These are phyloP conservation scores for Rafetus swinhoei DNA, from an alignment of 2,113 vertebrate genomes.

Conservation along the genomic window DNA sequence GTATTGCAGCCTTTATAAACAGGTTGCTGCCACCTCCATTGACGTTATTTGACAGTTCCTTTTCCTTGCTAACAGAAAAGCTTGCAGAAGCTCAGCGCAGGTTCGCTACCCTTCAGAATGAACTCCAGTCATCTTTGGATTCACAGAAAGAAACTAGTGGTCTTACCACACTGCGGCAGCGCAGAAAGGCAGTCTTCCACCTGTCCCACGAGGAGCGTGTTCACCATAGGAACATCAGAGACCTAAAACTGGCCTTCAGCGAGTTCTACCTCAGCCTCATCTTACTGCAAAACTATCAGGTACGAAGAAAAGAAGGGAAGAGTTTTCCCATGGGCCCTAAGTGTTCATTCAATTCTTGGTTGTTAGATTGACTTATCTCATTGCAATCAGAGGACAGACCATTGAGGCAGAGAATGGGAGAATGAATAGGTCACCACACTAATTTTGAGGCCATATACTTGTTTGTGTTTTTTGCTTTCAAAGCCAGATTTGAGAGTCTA, in stretches of 20 bases:
- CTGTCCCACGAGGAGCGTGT: conserved; percentile 96
- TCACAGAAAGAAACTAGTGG: conserved; percentile 91
- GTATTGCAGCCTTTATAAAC: neutral
- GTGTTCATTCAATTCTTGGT: neutral
- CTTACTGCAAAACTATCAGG: conserved; percentile 99
- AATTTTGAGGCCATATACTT: neutral
- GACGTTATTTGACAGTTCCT: neutral
- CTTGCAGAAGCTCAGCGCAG: conserved; percentile 95
- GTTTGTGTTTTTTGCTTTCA: neutral
- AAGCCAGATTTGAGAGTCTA: neutral
- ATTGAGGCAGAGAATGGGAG: rapidly evolving
- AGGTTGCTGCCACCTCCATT: rapidly evolving
- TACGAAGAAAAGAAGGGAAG: conserved; percentile 23
- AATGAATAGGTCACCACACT: neutral
- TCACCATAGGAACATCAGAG: conserved; percentile 95
- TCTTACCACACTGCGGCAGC: conserved; percentile 84
- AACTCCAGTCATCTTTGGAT: conserved; percentile 95
- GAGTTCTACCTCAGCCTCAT: conserved; percentile 99
- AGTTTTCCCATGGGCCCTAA: neutral
- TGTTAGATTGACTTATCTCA: neutral
- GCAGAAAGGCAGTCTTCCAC: conserved; percentile 93
- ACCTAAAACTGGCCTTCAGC: conserved; percentile 98
- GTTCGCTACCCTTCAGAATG: conserved; percentile 94
- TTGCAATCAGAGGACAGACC: neutral
- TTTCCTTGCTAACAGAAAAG: conserved; percentile 84